Conservation (phyloP, 1,140 invertebrate species). For the Cryptotermes secundus region DNA sequence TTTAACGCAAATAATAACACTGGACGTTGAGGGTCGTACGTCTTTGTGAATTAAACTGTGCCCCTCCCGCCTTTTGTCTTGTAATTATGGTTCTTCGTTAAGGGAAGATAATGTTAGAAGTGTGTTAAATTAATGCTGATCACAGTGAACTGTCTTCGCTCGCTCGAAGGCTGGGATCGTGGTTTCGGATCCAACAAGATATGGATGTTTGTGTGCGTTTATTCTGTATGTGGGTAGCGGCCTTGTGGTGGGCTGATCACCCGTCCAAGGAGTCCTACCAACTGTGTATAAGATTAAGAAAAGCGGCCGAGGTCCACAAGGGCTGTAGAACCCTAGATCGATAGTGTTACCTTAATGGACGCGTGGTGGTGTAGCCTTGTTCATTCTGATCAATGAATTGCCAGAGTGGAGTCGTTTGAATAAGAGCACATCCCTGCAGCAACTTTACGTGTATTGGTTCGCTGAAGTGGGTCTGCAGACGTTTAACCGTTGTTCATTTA, state of each 20-base stretch:
- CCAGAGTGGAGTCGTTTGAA: neutral
- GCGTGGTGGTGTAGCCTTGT: neutral
- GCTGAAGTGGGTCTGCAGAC: neutral
- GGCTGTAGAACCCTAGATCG: too few species aligned
- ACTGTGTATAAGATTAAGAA: too few species aligned
- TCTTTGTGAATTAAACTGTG: neutral
- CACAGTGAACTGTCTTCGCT: too few species aligned
- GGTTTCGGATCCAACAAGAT: too few species aligned
- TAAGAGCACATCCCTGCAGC: neutral
- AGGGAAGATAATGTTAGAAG: neutral
- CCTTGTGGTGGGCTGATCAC: too few species aligned
- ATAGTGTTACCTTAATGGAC: too few species aligned
- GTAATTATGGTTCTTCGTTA: neutral
- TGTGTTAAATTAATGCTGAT: too few species aligned
- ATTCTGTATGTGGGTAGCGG: too few species aligned
- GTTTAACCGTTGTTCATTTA: neutral
- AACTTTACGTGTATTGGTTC: neutral
- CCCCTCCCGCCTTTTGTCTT: neutral
- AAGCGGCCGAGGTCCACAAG: too few species aligned
- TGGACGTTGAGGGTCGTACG: neutral
- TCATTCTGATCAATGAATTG: neutral
- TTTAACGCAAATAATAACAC: neutral
- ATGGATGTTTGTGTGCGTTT: too few species aligned
- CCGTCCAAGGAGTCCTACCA: too few species aligned
- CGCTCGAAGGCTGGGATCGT: too few species aligned